These are phyloP conservation scores for Eulithis testata DNA, from an alignment of 2,888 invertebrate genomes.

Conservation along the genomic window DNA sequence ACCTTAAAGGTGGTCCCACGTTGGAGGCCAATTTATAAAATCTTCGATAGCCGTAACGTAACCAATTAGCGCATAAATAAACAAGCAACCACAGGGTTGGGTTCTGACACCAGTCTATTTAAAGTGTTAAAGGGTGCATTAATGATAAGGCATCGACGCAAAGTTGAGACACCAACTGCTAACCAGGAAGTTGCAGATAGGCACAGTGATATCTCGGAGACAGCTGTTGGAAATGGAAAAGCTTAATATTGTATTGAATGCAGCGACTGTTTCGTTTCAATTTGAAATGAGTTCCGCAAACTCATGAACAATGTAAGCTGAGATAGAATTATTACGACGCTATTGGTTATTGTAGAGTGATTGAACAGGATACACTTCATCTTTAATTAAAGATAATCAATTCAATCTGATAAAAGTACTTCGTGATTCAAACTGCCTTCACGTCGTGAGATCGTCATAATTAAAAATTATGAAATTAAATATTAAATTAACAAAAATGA, in stretches of 20 bases:
- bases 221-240: slow-evolving; percentile 34
- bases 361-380: background rate
- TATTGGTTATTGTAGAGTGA: no score
- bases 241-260: slow-evolving; percentile 31
- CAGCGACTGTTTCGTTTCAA: slow-evolving; percentile 11
- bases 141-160: slow-evolving; percentile 37
- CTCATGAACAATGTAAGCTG: background rate
- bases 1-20: slow-evolving; percentile 7
- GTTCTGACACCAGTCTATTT: slow-evolving; percentile 30
- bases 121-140: slow-evolving; percentile 39
- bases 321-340: background rate
- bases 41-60: slow-evolving; percentile 6
- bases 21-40: slow-evolving; percentile 13
- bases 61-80: slow-evolving; percentile 30
- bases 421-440: background rate
- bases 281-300: slow-evolving; percentile 5
- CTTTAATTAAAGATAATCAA: background rate
- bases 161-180: slow-evolving; percentile 32
- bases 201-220: slow-evolving; percentile 32
- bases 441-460: slow-evolving; percentile 1
- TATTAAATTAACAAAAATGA: slow-evolving; percentile 4
- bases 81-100: slow-evolving; percentile 16
- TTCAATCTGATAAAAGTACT: background rate
- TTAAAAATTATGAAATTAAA: no score
- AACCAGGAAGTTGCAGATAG: slow-evolving; percentile 33